These are phyloP conservation scores for Papilio aristodemus DNA, from an alignment of 1,140 invertebrate genomes.

Conservation along the genomic window DNA sequence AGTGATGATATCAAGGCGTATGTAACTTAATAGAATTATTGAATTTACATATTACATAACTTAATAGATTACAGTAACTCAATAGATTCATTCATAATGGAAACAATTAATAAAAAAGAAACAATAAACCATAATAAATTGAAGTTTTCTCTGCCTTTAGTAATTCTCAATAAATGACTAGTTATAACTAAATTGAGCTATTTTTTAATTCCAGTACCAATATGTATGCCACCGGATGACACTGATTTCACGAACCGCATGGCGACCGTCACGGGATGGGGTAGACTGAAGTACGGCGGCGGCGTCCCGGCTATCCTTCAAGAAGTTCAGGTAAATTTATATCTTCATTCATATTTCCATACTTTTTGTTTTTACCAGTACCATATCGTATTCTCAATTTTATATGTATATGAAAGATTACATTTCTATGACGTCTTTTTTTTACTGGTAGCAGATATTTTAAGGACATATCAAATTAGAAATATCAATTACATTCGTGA, in stretches of 20 bases:
- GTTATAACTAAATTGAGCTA: neutral
- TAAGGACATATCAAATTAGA: neutral
- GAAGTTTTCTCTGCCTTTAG: too few relatives aligned
- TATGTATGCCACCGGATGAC: constrained; percentile 92
- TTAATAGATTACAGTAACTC: too few relatives aligned
- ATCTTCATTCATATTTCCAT: neutral
- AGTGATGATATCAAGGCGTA: too few relatives aligned
- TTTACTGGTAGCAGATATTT: neutral
- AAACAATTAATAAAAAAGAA: too few relatives aligned
- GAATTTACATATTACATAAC: too few relatives aligned
- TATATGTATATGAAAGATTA: too few relatives aligned
- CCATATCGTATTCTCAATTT: too few relatives aligned
- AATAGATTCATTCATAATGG: too few relatives aligned
- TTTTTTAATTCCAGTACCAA: constrained; percentile 85
- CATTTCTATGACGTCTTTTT: neutral
- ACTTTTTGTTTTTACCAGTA: too few relatives aligned
- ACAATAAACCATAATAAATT: too few relatives aligned
- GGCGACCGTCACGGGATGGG: constrained; percentile 91
- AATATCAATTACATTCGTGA: too few relatives aligned
- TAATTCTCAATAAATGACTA: too few relatives aligned
- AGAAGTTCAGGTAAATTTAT: constrained; percentile 86
- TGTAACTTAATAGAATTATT: neutral
- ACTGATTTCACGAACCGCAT: constrained; percentile 90
- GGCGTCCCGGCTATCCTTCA: constrained; percentile 93
- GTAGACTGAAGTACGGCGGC: constrained; percentile 86